phyloP scores from a whole-genome alignment of 2,113 vertebrate species.

The Oriolus oriolus region DNA sequence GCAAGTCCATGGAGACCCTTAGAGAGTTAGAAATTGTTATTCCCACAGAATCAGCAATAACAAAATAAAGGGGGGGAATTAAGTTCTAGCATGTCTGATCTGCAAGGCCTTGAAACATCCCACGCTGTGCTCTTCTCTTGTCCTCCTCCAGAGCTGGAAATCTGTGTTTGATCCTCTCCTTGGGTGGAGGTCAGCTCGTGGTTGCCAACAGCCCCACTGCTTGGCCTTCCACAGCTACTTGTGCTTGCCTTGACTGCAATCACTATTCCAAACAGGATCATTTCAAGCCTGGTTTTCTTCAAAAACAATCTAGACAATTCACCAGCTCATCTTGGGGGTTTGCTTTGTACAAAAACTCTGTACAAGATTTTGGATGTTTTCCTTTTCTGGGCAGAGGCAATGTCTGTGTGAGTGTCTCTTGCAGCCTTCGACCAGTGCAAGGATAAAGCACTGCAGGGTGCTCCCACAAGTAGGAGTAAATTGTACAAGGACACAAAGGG shows the following conservation, averaged over 20 bases:
- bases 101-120: background rate
- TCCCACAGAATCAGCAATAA: background rate
- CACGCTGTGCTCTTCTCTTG: background rate
- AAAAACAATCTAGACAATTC: background rate
- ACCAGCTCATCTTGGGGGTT: background rate
- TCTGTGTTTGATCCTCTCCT: background rate
- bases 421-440: rapidly evolving
- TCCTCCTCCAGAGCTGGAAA: background rate
- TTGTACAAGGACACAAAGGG: background rate
- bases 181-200: background rate
- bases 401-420: background rate
- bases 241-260: background rate
- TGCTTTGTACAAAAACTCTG: background rate
- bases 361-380: background rate
- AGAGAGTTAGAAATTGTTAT: background rate
- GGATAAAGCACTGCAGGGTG: background rate
- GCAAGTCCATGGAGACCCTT: background rate
- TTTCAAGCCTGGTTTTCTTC: background rate
- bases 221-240: background rate
- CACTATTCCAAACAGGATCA: background rate
- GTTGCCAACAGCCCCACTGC: background rate
- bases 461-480: background rate
- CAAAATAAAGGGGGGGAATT: background rate
- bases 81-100: background rate
- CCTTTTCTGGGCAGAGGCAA: background rate